Evolutionary conservation across 2,797 vertebrate species (phyloP), one percentile per base, ranked within the genome.

Genomic region (Leptoclinus maculatus): DNA sequence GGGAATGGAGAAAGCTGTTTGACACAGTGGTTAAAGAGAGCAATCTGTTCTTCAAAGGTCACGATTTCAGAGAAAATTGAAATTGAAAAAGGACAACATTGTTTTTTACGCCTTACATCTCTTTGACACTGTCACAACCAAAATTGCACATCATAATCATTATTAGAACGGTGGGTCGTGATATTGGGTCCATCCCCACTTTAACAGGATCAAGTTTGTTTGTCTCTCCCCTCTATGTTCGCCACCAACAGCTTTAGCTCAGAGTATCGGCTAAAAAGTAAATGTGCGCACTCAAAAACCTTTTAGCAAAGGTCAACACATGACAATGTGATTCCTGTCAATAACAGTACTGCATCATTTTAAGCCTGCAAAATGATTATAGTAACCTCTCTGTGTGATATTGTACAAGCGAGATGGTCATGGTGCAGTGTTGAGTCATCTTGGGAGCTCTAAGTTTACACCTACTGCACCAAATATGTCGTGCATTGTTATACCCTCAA

Each of bases 1-100:
- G 58, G 14, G 25, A 68, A 36, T 27, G 45, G 21, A 63, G 58
- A 62, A 59, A 38, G 10, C 14, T 17, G 43, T 58, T 73, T 80
- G 66, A 54, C 58, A 43, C 7, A 39, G 14, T 39, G 41, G 70
- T 65, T 66, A 34, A 60, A 74, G 32, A 79, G 59, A 12, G 29
- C 29, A 32, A 54, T 38, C 34, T 51, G 38, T 73, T 70, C 43
- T 76, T 66, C 41, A 62, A 66, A 85, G 47, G 32, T 53, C 62
- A 47, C 0, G 7, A 62, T 69, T 63, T 78, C 8, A 45, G 36
- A 58, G n/a, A n/a, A n/a, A n/a, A n/a, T n/a, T n/a, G n/a, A 34
- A 21, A 36, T 4, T 27, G 17, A 36, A 29, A 29, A 25, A n/a
- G 2, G 11, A 66, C 64, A 49, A 23, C 4, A 16, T 17, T 32